Conservation (phyloP, 1,140 invertebrate genomes). For the Drosophila rufa region DNA sequence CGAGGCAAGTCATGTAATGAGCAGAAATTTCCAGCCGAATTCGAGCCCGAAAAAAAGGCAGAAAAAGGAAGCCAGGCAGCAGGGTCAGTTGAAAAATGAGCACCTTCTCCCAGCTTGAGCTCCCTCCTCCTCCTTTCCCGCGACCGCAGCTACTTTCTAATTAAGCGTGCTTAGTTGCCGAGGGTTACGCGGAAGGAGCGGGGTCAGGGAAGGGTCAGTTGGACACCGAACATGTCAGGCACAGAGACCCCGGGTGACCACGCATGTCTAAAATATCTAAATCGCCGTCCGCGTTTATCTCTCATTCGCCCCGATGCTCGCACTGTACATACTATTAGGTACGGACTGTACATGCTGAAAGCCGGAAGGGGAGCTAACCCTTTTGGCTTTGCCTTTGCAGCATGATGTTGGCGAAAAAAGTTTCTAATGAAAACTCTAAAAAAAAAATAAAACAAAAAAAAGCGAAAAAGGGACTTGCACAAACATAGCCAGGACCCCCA, state of each 20-base stretch:
- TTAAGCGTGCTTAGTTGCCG: slow-evolving; percentile 80
- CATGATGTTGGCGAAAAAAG: slow-evolving; percentile 65
- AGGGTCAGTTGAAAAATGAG: slow-evolving; percentile 74
- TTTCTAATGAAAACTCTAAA: slow-evolving; percentile 76
- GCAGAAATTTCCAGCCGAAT: slow-evolving; percentile 34
- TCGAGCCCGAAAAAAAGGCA: slow-evolving; percentile 17
- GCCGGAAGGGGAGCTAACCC: slow-evolving; percentile 47
- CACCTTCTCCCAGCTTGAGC: neutral
- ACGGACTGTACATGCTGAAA: slow-evolving; percentile 10
- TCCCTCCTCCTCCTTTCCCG: neutral
- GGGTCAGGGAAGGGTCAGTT: neutral
- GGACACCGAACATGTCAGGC: slow-evolving; percentile 57
- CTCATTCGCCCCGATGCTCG: slow-evolving; percentile 2
- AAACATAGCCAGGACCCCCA: slow-evolving; percentile 20
- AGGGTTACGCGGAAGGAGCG: slow-evolving; percentile 15
- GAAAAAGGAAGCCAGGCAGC: slow-evolving; percentile 4
- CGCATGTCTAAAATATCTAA: slow-evolving; percentile 81
- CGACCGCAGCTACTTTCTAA: slow-evolving; percentile 78
- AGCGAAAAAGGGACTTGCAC: slow-evolving; percentile 35
- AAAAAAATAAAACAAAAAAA: slow-evolving; percentile 50
- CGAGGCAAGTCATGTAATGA: slow-evolving; percentile 52
- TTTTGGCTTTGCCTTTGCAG: slow-evolving; percentile 74
- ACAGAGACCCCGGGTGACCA: slow-evolving; percentile 43
- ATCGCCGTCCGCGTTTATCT: slow-evolving; percentile 69
- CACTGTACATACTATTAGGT: slow-evolving; percentile 39